A percentile compares a stretch with the other conserved stretches of the same genome.
These are phyloP conservation scores for Syngnathus scovelli DNA, from an alignment of 2,113 vertebrate species.

Conservation along the genomic window DNA sequence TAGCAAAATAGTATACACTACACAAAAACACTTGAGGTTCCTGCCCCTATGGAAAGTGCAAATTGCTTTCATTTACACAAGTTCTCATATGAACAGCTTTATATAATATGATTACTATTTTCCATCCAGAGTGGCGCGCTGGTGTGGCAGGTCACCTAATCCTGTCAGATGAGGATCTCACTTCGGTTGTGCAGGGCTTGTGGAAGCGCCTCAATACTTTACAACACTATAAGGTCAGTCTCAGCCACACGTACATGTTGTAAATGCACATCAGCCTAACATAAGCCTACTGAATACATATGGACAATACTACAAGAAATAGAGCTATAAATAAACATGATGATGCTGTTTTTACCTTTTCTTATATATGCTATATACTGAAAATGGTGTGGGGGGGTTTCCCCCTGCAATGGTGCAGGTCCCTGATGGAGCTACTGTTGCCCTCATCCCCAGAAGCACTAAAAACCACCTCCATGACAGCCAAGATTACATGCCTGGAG, in stretches of 20 bases:
- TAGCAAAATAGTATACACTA: neutral
- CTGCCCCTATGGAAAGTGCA: too few species aligned
- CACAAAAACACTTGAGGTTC: neutral
- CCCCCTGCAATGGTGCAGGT: constrained; percentile 68
- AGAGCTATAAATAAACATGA: neutral
- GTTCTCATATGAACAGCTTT: neutral
- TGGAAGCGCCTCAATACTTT: constrained; percentile 95
- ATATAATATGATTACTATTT: neutral
- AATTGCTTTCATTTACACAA: neutral
- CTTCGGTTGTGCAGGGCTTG: constrained; percentile 87
- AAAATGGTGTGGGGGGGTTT: neutral
- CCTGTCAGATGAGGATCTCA: constrained; percentile 95
- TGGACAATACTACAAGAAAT: neutral
- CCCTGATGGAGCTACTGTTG: constrained; percentile 90
- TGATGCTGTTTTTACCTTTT: neutral
- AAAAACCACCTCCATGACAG: constrained; percentile 90
- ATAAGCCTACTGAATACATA: neutral
- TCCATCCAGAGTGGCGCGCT: constrained; percentile 84
- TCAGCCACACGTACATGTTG: neutral
- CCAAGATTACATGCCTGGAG: constrained; percentile 92
- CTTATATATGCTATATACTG: neutral
- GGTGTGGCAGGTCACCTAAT: constrained; percentile 92
- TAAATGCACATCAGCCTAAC: neutral
- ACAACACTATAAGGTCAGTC: constrained; percentile 90
- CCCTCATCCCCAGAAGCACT: constrained; percentile 84